Base-by-base conservation (phyloP, 2,888 invertebrate species). In the Trichogramma evanescens region DNA sequence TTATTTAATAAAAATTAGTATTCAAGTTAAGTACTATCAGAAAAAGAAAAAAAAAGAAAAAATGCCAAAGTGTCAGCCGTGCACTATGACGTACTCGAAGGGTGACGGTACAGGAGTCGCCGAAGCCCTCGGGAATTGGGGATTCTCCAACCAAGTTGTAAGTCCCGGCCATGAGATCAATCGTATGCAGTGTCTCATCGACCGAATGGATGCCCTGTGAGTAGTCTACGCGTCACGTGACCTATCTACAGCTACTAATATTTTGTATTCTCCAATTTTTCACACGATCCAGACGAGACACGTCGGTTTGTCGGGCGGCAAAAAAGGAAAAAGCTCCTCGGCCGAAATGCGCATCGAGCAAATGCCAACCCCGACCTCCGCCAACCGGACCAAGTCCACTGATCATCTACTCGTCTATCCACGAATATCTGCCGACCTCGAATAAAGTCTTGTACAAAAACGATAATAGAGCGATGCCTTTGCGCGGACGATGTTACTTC, bases 51-150 rank as follows among this genome's bases (percentile, higher is more conserved):
- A 50, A 50, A 38, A 50, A 42, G 8, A 6, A 52, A 58, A 45
- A 60, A 57, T 58, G 59, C 5, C 42, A 42, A 8, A 8, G 10
- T 62, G 62, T 26, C 49, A 1, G 57, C 64, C 67, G 2, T 73
- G 72, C 39, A 65, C 65, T 2, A 44, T 65, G 5, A 69, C 72
- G 56, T 73, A 66, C 68, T 74, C 73, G 4, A 64, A 58, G 55
- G 73, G 71, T 3, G 58, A 67, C 57, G 71, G 72, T 1, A 70
- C 67, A 0, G 73, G 74, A 8, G 72, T 71, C 4, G 72, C 73
- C 2, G 74, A 76, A 59, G 72, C 74, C 3, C 56, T 75, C 44
- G 73, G 74, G 39, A 75, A 73, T 65, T 77, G 76, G 76, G 76
- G 75, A 4, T 76, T 77, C 58, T 74, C 74, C 4, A 67, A 66